Conservation (phyloP, 2,113 vertebrate genomes). For the Colaptes auratus region DNA sequence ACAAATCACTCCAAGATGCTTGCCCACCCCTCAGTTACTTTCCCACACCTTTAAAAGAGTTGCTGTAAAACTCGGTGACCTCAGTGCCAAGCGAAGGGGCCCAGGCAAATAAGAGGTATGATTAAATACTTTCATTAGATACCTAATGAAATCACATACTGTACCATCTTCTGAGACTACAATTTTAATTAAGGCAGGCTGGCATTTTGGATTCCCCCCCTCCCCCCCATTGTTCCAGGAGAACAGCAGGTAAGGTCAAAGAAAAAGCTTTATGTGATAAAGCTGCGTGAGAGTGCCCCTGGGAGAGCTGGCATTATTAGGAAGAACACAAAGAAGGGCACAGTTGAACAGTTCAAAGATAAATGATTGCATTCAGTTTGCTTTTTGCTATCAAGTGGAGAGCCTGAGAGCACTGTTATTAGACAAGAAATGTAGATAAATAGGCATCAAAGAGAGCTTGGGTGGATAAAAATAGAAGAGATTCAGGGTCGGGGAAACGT, state of each 20-base stretch:
- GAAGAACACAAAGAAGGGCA: constrained; percentile 60
- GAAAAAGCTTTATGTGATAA: constrained; percentile 49
- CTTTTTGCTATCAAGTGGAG: constrained; percentile 6
- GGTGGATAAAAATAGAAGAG: not conserved
- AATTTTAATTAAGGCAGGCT: constrained; percentile 74
- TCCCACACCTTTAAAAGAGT: not conserved
- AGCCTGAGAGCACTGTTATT: constrained; percentile 21
- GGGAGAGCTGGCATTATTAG: constrained; percentile 71
- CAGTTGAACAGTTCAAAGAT: constrained; percentile 59
- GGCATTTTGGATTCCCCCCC: constrained; percentile 29
- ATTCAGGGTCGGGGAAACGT: not conserved
- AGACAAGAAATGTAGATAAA: constrained; percentile 17
- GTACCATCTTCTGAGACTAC: constrained; percentile 64
- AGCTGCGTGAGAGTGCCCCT: constrained; percentile 51
- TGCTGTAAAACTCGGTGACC: not conserved
- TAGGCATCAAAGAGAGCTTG: not conserved
- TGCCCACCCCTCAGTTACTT: not conserved
- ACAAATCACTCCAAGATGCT: not conserved
- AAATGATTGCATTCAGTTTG: constrained; percentile 37
- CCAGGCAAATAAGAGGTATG: not conserved
- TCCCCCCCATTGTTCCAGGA: not conserved
- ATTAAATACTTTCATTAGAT: constrained; percentile 66
- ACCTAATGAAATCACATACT: constrained; percentile 55
- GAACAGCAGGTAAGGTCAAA: constrained; percentile 66
- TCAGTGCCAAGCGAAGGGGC: not conserved